A percentile compares a stretch with the other conserved stretches of the same genome.
These are phyloP conservation scores for Anguilla marmorata DNA, from an alignment of 2,797 vertebrate genomes.

Conservation along the genomic window DNA sequence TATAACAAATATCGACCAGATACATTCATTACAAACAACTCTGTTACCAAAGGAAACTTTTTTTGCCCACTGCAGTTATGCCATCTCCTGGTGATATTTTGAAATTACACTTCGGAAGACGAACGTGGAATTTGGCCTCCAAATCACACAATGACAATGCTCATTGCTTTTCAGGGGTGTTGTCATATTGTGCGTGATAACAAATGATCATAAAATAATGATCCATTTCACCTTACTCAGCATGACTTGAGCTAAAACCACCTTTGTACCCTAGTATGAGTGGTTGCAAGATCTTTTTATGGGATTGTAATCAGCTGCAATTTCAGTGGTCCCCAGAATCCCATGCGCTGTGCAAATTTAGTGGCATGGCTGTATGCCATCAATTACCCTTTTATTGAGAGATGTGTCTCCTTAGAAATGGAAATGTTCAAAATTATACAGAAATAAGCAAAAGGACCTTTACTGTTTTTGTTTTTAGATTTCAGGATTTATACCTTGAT, in stretches of 20 bases:
- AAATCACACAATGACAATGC: neutral
- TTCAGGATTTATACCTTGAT: neutral
- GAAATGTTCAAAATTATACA: neutral
- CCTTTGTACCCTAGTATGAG: neutral
- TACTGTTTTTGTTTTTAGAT: neutral
- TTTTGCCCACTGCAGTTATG: neutral
- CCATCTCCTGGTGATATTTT: constrained; percentile 5
- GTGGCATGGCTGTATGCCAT: neutral
- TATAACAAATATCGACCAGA: neutral
- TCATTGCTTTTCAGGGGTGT: neutral
- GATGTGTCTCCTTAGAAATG: neutral
- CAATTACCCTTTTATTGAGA: neutral
- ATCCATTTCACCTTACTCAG: neutral
- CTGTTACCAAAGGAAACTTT: neutral
- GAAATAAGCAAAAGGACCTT: neutral
- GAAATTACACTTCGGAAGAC: neutral
- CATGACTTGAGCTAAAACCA: neutral
- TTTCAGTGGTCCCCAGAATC: neutral
- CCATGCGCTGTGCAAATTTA: neutral
- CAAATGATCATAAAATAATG: neutral
- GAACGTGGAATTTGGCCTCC: neutral
- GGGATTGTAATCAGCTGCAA: neutral
- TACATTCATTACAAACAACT: too few relatives aligned
- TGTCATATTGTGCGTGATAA: neutral
- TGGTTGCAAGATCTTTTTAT: too few relatives aligned